Evolutionary conservation across 2,888 invertebrate species (phyloP).

Genomic region (Saturnia pavonia): DNA sequence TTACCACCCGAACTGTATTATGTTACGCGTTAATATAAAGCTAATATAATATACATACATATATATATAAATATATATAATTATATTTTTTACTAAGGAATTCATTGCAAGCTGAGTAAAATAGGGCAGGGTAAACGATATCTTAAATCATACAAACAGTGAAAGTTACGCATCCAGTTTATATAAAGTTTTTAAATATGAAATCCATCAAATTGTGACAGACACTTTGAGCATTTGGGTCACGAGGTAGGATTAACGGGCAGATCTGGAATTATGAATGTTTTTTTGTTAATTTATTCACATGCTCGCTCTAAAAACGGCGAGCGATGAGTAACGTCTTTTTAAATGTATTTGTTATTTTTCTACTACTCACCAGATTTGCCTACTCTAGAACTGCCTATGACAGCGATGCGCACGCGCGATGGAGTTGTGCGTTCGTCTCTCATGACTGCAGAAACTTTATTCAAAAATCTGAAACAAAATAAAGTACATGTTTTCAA

Average conservation of each 20-base stretch:
- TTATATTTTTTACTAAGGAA: not conserved
- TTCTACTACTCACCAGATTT: conserved; percentile 86
- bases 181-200: conserved; percentile 21
- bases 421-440: conserved; percentile 84
- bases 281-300: conserved; percentile 23
- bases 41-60: no score
- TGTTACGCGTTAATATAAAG: no score
- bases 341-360: conserved; percentile 12
- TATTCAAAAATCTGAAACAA: conserved; percentile 58
- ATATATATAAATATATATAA: no score
- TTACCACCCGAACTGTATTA: no score
- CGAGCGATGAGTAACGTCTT: conserved; percentile 8
- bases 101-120: not conserved
- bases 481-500: conserved; percentile 23
- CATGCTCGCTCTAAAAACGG: conserved; percentile 24
- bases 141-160: not conserved
- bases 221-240: conserved; percentile 51
- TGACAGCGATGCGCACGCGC: conserved; percentile 87
- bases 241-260: conserved; percentile 39
- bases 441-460: conserved; percentile 58
- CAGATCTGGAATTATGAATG: conserved; percentile 25
- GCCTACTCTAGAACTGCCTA: conserved; percentile 89
- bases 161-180: conserved; percentile 3
- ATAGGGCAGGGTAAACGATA: conserved; percentile 3
- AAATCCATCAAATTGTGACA: conserved; percentile 50